These are phyloP conservation scores for Clivina fossor DNA, from an alignment of 2,888 invertebrate species.

Conservation along the genomic window DNA sequence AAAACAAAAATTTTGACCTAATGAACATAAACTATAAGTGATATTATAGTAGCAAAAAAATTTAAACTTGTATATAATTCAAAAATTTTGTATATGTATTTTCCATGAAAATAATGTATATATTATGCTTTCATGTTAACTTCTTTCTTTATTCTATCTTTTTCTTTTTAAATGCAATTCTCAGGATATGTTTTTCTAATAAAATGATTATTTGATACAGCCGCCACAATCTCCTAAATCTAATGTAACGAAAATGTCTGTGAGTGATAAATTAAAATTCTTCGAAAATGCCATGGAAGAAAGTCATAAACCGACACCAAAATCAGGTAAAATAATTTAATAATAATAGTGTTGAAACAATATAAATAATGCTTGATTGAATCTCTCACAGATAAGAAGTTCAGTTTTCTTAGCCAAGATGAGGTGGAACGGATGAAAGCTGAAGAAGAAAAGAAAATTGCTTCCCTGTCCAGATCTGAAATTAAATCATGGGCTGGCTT, in stretches of 20 bases:
- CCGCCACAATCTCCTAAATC: conserved; percentile 69
- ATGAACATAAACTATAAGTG: too few relatives aligned
- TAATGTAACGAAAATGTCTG: conserved; percentile 78
- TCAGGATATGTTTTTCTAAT: conserved; percentile 22
- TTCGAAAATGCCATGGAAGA: conserved; percentile 96
- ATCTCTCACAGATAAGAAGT: conserved; percentile 79
- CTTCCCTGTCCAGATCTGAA: conserved; percentile 69
- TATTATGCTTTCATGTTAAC: too few relatives aligned
- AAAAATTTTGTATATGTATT: too few relatives aligned
- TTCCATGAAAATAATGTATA: too few relatives aligned
- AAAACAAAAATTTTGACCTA: too few relatives aligned
- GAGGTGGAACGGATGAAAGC: conserved; percentile 93
- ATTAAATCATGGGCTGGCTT: conserved; percentile 59
- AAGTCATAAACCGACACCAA: conserved; percentile 80
- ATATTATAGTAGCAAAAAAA: too few relatives aligned
- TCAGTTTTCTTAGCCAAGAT: conserved; percentile 90
- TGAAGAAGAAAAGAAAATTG: conserved; percentile 89
- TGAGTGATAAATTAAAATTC: conserved; percentile 91
- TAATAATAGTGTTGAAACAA: neutral
- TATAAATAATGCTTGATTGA: neutral
- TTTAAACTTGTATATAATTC: too few relatives aligned
- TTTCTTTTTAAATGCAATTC: too few relatives aligned
- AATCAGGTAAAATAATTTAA: conserved; percentile 56
- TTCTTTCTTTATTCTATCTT: too few relatives aligned
- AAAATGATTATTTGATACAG: conserved; percentile 41